These are phyloP conservation scores for Holotrichia oblita DNA, from an alignment of 1,140 invertebrate genomes.

Conservation along the genomic window DNA sequence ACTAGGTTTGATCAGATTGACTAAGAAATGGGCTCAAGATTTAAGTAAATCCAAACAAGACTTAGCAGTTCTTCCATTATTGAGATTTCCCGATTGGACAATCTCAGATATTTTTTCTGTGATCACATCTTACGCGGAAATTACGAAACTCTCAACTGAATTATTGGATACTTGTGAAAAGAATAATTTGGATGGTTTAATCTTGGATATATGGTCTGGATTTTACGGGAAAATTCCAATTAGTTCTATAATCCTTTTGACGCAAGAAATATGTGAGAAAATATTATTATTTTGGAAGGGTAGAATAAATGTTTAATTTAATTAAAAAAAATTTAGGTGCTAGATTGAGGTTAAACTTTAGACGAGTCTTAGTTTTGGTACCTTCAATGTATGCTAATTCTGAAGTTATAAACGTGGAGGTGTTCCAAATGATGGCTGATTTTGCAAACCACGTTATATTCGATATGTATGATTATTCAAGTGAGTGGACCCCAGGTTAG, in stretches of 20 bases:
- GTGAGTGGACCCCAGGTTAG: background rate
- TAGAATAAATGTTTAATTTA: background rate
- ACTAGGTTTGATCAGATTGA: background rate
- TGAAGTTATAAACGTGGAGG: background rate
- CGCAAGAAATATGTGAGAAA: background rate
- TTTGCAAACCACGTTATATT: background rate
- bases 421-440: background rate
- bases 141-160: background rate
- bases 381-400: background rate
- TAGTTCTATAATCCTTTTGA: background rate
- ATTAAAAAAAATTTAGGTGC: background rate
- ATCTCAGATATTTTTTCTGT: background rate
- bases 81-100: slow-evolving; percentile 15
- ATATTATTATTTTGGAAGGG: background rate
- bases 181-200: background rate
- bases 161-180: background rate
- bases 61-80: background rate
- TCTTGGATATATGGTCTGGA: background rate
- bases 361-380: background rate
- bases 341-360: background rate
- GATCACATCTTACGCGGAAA: background rate
- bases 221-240: background rate
- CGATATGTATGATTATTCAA: background rate
- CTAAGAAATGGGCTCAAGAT: background rate
- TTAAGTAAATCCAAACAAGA: background rate